phyloP scores from a whole-genome alignment of 2,113 vertebrate species.

The Chrysemys picta region DNA sequence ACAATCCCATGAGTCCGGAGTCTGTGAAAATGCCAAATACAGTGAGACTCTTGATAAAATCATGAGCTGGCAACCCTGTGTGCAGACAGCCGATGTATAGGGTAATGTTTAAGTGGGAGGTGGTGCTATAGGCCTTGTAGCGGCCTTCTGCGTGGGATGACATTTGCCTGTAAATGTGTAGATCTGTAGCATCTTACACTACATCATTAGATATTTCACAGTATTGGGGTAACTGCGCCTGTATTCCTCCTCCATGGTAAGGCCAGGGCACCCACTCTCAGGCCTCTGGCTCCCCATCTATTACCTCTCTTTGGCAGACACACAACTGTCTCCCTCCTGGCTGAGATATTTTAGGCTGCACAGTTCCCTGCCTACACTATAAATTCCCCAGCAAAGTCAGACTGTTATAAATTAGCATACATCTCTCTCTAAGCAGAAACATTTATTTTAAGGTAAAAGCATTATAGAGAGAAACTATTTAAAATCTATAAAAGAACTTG shows the following conservation, averaged over 20 bases:
- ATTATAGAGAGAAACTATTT: not conserved
- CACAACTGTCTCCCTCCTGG: not conserved
- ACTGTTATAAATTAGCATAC: not conserved
- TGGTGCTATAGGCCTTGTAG: not conserved
- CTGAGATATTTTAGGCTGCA: not conserved
- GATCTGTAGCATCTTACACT: accelerated
- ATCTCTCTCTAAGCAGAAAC: not conserved
- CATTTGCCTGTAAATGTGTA: accelerated
- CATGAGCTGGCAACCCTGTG: not conserved
- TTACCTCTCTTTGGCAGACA: not conserved
- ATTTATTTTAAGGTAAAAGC: not conserved
- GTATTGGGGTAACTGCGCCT: not conserved
- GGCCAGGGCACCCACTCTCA: not conserved
- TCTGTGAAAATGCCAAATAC: not conserved
- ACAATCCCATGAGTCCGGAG: not conserved
- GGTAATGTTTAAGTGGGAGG: not conserved
- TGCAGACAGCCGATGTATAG: not conserved
- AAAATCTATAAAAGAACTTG: not conserved
- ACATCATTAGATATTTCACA: no score
- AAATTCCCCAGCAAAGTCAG: not conserved
- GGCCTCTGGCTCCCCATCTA: not conserved
- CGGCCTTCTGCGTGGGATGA: accelerated
- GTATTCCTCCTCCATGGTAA: not conserved
- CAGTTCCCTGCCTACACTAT: not conserved
- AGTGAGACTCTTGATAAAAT: not conserved